Evolutionary conservation across 2,797 vertebrate genomes (phyloP).

Genomic region (Hippoglossus hippoglossus): DNA sequence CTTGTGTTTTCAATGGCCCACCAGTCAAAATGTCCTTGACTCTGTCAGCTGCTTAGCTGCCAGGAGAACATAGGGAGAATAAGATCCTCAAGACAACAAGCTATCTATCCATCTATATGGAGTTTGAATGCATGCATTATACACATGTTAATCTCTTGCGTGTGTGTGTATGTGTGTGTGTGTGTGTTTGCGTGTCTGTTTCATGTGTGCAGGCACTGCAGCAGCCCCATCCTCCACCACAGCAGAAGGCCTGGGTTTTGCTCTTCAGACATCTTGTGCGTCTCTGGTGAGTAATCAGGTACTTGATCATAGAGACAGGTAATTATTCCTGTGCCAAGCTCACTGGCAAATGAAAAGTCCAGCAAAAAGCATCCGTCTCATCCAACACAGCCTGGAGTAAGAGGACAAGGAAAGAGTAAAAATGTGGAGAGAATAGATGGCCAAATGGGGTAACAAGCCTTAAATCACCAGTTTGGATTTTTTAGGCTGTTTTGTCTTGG

Average conservation of each 20-base stretch:
- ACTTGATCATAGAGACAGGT: constrained; percentile 88
- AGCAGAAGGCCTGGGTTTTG: constrained; percentile 39
- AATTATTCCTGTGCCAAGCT: constrained; percentile 85
- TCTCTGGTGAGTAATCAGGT: constrained; percentile 86
- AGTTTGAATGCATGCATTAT: constrained; percentile 20
- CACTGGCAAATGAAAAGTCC: constrained; percentile 81
- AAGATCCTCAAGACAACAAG: constrained; percentile 17
- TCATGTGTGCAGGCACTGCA: constrained; percentile 29
- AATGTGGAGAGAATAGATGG: constrained; percentile 66
- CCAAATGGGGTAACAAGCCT: constrained; percentile 57
- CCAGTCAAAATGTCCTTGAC: constrained; percentile 65
- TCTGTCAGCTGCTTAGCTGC: constrained; percentile 51
- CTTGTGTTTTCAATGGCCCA: constrained; percentile 59
- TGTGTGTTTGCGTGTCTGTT: constrained; percentile 18
- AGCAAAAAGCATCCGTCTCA: constrained; percentile 78
- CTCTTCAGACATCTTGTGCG: constrained; percentile 75
- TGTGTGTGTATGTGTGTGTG: constrained; percentile 22
- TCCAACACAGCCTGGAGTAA: constrained; percentile 72
- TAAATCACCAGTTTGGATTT: constrained; percentile 50
- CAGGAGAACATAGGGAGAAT: constrained; percentile 43
- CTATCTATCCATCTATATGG: neutral
- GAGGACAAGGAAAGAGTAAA: constrained; percentile 72
- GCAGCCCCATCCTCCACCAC: constrained; percentile 36
- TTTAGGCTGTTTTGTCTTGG: constrained; percentile 21
- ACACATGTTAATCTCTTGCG: constrained; percentile 26